Conservation (phyloP, 2,888 invertebrate genomes). For the Tryphoninae sp. region DNA sequence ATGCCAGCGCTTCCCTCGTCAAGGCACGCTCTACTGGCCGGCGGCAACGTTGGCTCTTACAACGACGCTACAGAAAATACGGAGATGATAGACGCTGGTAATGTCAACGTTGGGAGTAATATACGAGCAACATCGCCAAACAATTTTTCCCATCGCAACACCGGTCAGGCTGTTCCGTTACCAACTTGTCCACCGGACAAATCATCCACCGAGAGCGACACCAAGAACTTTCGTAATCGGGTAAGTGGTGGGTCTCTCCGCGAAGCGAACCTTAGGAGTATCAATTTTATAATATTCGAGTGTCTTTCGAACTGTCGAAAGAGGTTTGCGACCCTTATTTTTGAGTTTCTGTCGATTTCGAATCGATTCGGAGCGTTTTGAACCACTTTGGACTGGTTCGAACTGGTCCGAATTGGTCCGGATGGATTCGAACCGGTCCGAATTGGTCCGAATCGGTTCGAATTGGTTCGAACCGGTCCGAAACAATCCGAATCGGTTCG, state of each 20-base stretch:
- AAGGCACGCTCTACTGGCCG: conserved; percentile 76
- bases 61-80: conserved; percentile 71
- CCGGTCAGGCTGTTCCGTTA: conserved; percentile 60
- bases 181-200: conserved; percentile 63
- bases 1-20: conserved; percentile 79
- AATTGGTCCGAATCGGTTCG: too few species aligned
- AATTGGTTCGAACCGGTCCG: too few species aligned
- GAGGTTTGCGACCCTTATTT: not conserved
- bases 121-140: conserved; percentile 58
- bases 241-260: conserved; percentile 66
- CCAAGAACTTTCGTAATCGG: conserved; percentile 78
- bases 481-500: too few species aligned
- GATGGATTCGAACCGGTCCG: too few species aligned
- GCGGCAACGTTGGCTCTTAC: conserved; percentile 71
- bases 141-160: conserved; percentile 67
- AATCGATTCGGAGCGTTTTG: not conserved
- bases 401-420: not conserved
- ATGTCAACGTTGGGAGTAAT: conserved; percentile 74
- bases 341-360: not conserved
- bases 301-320: not conserved
- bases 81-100: conserved; percentile 79
- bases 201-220: conserved; percentile 71
- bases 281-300: not conserved
- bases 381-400: not conserved
- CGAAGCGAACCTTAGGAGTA: not conserved